These are phyloP conservation scores for Neogale vison DNA, from an alignment of 2,113 vertebrate genomes.

Conservation along the genomic window DNA sequence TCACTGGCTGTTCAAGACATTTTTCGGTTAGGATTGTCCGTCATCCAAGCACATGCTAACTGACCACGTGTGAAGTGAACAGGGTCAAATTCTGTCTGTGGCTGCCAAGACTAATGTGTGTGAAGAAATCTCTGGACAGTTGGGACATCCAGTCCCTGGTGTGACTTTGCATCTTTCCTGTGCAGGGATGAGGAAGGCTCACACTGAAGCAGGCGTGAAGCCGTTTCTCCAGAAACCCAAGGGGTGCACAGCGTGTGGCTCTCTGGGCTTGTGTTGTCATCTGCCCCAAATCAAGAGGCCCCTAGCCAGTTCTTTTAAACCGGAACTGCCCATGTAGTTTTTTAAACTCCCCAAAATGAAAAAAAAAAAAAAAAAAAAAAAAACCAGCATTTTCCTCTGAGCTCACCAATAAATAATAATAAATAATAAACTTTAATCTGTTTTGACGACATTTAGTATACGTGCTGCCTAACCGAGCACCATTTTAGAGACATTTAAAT, in stretches of 20 bases:
- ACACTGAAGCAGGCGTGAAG: neutral
- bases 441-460: neutral
- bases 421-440: neutral
- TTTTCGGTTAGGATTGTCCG: neutral
- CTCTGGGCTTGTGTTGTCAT: neutral
- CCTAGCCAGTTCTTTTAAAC: neutral
- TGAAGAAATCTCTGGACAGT: neutral
- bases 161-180: neutral
- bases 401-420: neutral
- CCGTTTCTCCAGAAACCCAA: neutral
- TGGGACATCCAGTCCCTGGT: neutral
- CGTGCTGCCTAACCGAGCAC: neutral
- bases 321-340: neutral
- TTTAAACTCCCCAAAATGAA: neutral
- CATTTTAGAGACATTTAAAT: neutral
- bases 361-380: neutral
- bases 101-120: neutral
- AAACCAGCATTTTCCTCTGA: neutral
- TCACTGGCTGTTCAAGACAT: neutral
- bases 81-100: neutral
- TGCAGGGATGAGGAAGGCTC: neutral
- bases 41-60: neutral
- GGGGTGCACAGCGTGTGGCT: accelerated
- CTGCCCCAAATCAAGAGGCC: neutral
- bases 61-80: neutral